A percentile compares a stretch with the other conserved stretches of the same genome.
phyloP scores from a whole-genome alignment of 2,797 vertebrate species.

The Hypotaenidia okinawae region DNA sequence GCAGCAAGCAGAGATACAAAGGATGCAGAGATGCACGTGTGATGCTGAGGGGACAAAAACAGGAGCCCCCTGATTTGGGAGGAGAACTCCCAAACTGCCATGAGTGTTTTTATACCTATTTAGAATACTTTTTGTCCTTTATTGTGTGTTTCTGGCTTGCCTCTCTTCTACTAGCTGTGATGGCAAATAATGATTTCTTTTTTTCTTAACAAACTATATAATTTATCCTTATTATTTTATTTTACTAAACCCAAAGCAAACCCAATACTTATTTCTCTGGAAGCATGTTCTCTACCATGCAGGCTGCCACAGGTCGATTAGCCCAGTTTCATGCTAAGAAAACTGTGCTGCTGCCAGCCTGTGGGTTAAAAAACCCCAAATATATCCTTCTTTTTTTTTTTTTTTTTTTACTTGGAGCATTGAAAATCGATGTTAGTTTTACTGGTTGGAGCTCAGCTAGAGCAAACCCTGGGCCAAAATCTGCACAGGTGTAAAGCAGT shows the following conservation, averaged over 20 bases:
- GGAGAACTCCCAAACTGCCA: not conserved
- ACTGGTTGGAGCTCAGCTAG: not conserved
- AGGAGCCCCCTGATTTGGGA: not conserved
- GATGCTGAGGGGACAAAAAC: not conserved
- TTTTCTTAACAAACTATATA: not conserved
- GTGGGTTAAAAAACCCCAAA: not conserved
- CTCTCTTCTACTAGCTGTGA: not conserved
- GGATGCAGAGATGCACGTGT: not conserved
- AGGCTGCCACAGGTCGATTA: not conserved
- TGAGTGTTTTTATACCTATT: not conserved
- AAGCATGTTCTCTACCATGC: not conserved
- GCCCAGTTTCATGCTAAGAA: not conserved
- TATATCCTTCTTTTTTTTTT: not conserved
- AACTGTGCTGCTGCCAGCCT: not conserved
- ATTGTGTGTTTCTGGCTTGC: not conserved
- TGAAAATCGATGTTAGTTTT: conserved; percentile 54
- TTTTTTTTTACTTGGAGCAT: conserved; percentile 25
- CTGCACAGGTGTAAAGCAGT: not conserved
- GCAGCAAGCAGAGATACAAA: not conserved
- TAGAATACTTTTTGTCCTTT: not conserved
- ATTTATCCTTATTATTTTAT: not conserved
- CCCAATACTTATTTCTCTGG: not conserved
- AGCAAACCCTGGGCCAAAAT: conserved; percentile 23
- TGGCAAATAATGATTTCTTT: not conserved
- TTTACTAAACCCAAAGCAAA: not conserved